phyloP scores from a whole-genome alignment of 2,113 vertebrate species.

The Mixornis gularis region DNA sequence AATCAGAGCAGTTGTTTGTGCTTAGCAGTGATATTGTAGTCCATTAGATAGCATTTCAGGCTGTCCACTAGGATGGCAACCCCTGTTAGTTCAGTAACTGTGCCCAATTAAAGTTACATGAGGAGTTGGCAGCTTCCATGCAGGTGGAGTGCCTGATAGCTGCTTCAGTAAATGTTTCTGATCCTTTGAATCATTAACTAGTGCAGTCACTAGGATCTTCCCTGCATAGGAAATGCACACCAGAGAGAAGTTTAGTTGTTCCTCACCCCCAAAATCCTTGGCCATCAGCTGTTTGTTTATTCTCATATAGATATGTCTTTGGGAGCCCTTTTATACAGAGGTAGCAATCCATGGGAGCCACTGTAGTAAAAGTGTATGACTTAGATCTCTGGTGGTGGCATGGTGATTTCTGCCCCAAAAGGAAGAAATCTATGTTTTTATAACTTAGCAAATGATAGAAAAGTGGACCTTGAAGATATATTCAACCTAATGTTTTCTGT shows the following conservation, averaged over 20 bases:
- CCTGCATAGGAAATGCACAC: neutral
- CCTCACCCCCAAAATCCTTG: neutral
- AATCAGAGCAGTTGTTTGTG: neutral
- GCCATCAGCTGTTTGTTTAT: neutral
- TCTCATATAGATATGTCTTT: neutral
- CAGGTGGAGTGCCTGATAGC: neutral
- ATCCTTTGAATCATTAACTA: neutral
- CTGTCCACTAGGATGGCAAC: neutral
- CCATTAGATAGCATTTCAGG: constrained; percentile 28
- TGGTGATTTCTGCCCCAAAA: neutral
- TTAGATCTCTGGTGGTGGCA: neutral
- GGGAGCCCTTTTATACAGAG: neutral
- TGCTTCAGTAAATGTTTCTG: neutral
- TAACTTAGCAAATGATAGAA: neutral
- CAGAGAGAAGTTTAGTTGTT: neutral
- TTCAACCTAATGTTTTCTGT: neutral
- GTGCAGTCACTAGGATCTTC: neutral
- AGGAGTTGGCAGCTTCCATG: constrained; percentile 11
- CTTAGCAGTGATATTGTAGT: neutral
- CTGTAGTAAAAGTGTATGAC: neutral
- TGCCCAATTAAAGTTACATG: constrained; percentile 27
- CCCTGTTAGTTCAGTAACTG: constrained; percentile 1
- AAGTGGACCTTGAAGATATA: neutral
- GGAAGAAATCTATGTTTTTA: neutral
- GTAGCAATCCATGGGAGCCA: neutral